These are phyloP conservation scores for Euproctis similis DNA, from an alignment of 2,888 invertebrate species.

Conservation along the genomic window DNA sequence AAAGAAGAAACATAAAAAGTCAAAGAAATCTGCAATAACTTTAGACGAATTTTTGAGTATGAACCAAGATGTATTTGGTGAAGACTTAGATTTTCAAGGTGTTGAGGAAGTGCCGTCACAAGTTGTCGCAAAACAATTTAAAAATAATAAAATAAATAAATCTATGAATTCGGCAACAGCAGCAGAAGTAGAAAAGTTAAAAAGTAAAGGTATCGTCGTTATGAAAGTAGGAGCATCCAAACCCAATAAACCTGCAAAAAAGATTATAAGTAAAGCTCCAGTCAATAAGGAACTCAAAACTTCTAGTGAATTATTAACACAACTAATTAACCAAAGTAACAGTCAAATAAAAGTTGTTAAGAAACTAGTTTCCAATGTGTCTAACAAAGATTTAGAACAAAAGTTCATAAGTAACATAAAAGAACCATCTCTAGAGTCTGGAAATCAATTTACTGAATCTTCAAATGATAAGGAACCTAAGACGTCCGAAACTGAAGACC, in stretches of 20 bases:
- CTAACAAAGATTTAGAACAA: slow-evolving; percentile 13
- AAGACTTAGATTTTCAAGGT: slow-evolving; percentile 61
- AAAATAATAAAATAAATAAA: slow-evolving; percentile 40
- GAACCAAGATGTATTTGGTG: slow-evolving; percentile 69
- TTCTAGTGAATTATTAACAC: slow-evolving; percentile 51
- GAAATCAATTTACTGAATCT: background rate
- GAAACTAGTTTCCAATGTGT: slow-evolving; percentile 27
- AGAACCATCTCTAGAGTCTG: background rate
- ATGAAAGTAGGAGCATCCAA: slow-evolving; percentile 18
- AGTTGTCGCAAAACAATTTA: slow-evolving; percentile 50
- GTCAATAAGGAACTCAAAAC: slow-evolving; percentile 27
- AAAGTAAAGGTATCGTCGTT: slow-evolving; percentile 57
- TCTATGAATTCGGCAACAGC: slow-evolving; percentile 27
- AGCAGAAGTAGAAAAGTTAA: slow-evolving; percentile 51
- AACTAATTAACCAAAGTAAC: slow-evolving; percentile 55
- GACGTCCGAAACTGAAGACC: slow-evolving; percentile 8
- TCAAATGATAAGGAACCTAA: slow-evolving; percentile 1
- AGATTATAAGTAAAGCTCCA: slow-evolving; percentile 11
- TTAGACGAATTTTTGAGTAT: slow-evolving; percentile 67
- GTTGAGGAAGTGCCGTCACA: slow-evolving; percentile 65
- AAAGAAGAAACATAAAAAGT: slow-evolving; percentile 66
- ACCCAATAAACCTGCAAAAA: slow-evolving; percentile 8
- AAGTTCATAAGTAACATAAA: background rate
- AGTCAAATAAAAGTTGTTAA: slow-evolving; percentile 63
- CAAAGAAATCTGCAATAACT: slow-evolving; percentile 62